phyloP scores from a whole-genome alignment of 2,113 vertebrate genomes.

The Cervus canadensis region DNA sequence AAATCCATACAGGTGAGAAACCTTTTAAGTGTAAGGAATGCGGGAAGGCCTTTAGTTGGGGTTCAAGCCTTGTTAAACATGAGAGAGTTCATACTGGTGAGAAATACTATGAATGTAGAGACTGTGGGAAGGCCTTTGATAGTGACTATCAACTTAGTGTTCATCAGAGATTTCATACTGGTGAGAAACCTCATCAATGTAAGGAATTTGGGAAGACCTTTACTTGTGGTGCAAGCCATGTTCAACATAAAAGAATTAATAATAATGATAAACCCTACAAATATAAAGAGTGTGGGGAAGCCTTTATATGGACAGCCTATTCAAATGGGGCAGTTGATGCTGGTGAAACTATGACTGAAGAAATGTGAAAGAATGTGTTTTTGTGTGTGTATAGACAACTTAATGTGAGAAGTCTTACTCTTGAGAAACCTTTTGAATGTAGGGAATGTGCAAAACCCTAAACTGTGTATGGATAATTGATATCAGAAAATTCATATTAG shows the following conservation, averaged over 20 bases:
- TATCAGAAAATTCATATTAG: not conserved
- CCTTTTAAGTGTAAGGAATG: constrained; percentile 30
- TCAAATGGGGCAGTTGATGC: not conserved
- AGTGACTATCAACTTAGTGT: not conserved
- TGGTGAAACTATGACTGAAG: not conserved
- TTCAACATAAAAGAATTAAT: constrained; percentile 4
- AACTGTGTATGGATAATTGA: not conserved
- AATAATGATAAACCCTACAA: not conserved
- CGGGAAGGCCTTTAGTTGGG: constrained; percentile 13
- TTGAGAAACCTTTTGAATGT: not conserved
- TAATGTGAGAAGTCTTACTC: not conserved
- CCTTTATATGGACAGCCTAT: not conserved
- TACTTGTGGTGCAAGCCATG: not conserved
- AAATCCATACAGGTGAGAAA: constrained; percentile 25
- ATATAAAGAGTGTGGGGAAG: not conserved
- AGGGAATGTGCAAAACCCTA: constrained; percentile 4
- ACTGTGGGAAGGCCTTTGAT: not conserved
- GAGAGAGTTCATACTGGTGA: constrained; percentile 5
- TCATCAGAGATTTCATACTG: constrained; percentile 18
- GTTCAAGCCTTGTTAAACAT: constrained; percentile 37
- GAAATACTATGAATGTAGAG: not conserved
- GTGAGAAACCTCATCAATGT: not conserved
- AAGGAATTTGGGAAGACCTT: not conserved
- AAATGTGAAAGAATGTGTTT: not conserved
- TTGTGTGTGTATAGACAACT: not conserved